Evolutionary conservation across 2,888 invertebrate species (phyloP).

Genomic region (Trimorus sp.): DNA sequence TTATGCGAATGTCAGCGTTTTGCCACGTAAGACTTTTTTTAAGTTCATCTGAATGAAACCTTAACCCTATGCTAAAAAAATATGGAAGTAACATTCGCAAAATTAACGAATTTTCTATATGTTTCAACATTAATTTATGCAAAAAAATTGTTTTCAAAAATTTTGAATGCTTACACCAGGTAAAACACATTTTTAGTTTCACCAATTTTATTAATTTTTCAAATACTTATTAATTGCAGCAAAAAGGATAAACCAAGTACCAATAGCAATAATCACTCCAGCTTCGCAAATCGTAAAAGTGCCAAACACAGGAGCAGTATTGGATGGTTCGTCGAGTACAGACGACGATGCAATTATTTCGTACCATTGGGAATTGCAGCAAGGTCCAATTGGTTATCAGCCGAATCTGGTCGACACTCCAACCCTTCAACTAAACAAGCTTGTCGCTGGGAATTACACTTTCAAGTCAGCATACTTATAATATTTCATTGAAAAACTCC

Average conservation of each 20-base stretch:
- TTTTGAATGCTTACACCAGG: too few species aligned
- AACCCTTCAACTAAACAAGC: conserved; percentile 91
- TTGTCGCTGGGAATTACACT: conserved; percentile 94
- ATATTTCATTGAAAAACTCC: not conserved
- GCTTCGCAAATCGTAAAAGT: conserved; percentile 92
- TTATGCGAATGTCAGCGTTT: conserved; percentile 94
- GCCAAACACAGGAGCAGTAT: conserved; percentile 93
- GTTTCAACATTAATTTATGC: too few species aligned
- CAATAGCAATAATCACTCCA: conserved; percentile 93
- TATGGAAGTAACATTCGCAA: too few species aligned
- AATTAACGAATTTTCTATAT: too few species aligned
- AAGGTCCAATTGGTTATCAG: conserved; percentile 92
- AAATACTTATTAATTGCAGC: too few species aligned
- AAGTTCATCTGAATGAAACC: too few species aligned
- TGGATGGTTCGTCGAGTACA: conserved; percentile 91
- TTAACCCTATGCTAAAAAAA: too few species aligned
- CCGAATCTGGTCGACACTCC: conserved; percentile 90
- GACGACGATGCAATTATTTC: conserved; percentile 93
- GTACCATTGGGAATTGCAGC: conserved; percentile 96
- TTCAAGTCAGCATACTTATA: conserved; percentile 83
- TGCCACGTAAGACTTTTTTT: conserved; percentile 83
- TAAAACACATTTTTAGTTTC: too few species aligned
- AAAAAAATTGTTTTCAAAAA: too few species aligned
- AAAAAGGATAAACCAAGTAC: conserved; percentile 91
- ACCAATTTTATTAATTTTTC: too few species aligned